Percentiles rank a stretch among this genome's conserved stretches.
phyloP scores from a whole-genome alignment of 2,888 invertebrate genomes.

The Tridacna crocea region DNA sequence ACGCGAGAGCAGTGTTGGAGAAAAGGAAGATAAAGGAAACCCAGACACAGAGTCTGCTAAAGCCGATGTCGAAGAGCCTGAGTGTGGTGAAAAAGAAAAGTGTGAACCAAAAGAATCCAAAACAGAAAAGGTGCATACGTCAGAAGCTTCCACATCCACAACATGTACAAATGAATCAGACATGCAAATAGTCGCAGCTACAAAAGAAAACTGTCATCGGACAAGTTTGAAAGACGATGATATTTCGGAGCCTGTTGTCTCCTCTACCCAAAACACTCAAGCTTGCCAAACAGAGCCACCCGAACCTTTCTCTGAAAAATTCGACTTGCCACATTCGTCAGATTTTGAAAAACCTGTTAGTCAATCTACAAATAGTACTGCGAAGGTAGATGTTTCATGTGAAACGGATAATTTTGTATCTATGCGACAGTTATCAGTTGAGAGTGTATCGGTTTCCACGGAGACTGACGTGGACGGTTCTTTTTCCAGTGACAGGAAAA shows the following conservation, averaged over 20 bases:
- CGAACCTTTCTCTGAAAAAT: conserved; percentile 29
- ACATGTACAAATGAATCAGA: not conserved
- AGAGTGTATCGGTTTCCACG: conserved; percentile 58
- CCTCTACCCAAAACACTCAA: conserved; percentile 63
- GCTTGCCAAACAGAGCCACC: conserved; percentile 61
- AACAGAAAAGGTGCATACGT: conserved; percentile 7
- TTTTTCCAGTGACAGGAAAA: conserved; percentile 12
- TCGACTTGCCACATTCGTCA: conserved; percentile 40
- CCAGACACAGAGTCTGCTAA: not conserved
- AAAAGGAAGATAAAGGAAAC: too few relatives aligned
- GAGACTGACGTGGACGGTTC: conserved; percentile 43
- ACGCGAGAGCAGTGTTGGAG: too few relatives aligned
- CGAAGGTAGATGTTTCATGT: conserved; percentile 58
- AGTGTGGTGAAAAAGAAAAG: not conserved
- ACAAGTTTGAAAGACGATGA: conserved; percentile 46
- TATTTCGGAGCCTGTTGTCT: conserved; percentile 61
- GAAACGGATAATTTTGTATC: conserved; percentile 57
- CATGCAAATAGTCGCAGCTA: not conserved
- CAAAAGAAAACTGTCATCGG: not conserved
- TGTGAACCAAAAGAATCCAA: not conserved
- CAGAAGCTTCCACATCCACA: conserved; percentile 14
- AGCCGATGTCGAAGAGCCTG: not conserved
- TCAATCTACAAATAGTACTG: conserved; percentile 2
- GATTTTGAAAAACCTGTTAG: conserved; percentile 29
- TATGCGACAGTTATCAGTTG: conserved; percentile 37